These are phyloP conservation scores for Oxycera nigricornis DNA, from an alignment of 2,888 invertebrate genomes.

Conservation along the genomic window DNA sequence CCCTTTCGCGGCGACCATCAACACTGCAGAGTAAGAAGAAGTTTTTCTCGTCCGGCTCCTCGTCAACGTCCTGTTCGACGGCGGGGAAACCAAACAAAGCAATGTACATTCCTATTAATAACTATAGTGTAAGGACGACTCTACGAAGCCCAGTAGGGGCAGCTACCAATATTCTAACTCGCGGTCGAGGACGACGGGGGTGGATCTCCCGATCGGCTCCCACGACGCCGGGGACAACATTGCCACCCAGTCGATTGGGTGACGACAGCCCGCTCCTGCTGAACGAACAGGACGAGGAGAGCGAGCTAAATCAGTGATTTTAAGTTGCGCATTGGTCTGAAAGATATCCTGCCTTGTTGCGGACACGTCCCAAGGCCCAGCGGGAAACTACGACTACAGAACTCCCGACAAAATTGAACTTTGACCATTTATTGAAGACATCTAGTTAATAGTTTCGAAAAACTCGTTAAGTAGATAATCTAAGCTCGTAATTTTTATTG, in stretches of 20 bases:
- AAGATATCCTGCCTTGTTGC: slow-evolving; percentile 6
- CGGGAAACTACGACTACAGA: too few species aligned
- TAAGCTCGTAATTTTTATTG: slow-evolving; percentile 13
- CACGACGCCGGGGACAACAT: slow-evolving; percentile 73
- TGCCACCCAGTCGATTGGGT: slow-evolving; percentile 70
- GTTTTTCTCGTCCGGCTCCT: slow-evolving; percentile 58
- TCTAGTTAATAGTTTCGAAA: not conserved
- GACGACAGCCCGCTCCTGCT: slow-evolving; percentile 72
- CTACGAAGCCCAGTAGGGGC: slow-evolving; percentile 59
- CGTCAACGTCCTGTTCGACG: not conserved
- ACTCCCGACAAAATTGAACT: not conserved
- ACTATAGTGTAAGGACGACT: slow-evolving; percentile 49
- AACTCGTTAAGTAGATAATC: slow-evolving; percentile 17
- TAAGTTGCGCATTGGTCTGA: not conserved
- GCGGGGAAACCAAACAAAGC: slow-evolving; percentile 67
- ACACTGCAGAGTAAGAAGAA: slow-evolving; percentile 60
- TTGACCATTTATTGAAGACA: slow-evolving; percentile 11
- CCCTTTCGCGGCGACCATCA: slow-evolving; percentile 52
- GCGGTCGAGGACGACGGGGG: slow-evolving; percentile 63
- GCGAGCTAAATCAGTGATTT: slow-evolving; percentile 50
- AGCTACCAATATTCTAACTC: slow-evolving; percentile 56
- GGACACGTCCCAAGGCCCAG: not conserved
- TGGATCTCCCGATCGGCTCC: slow-evolving; percentile 81
- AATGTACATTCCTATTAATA: slow-evolving; percentile 72
- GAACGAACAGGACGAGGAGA: slow-evolving; percentile 66